Evolutionary conservation across 2,888 invertebrate species (phyloP), one percentile per base, ranked within the genome.

Genomic region (Habrosyne pyritoides): DNA sequence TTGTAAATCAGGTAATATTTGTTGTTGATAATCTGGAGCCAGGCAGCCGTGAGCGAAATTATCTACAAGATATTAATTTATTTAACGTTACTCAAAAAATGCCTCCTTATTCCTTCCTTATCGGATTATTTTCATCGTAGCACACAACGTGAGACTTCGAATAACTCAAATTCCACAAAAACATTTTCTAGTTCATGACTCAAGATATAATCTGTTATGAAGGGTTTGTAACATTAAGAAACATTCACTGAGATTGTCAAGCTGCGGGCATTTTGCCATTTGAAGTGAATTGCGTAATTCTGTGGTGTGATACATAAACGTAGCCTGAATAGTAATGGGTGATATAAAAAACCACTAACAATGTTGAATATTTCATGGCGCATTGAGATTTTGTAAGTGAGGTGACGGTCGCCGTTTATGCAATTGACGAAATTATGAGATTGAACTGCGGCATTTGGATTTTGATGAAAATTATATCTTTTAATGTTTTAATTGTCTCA

Each of bases 291-390:
- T 81, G 74, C 82, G 74, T 83, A 81, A 84, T 65, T 56, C 56
- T 60, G 58, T 52, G 62, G 67, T 64, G 69, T 70, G 70, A 73
- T 78, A 75, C 75, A 75, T 65, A 75, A 73, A 80, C 80, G 77
- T 71, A 84, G 68, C 79, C 85, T 81, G 90, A 87, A 90, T 89
- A 89, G 81, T 69, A 84, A 87, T 72, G 56, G 63, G 61, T 58
- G 61, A 56, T 75, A 71, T 71, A 77, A 80, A n/a, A 79, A 78
- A 66, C 63, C 63, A 69, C 72, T 61, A 69, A 72, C 68, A 71
- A 73, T 77, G 78, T 81, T 86, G 81, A 84, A 87, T 87, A 83
- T 83, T 83, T 80, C 83, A 84, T 83, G 74, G 61, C 69, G 55
- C 57, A 60, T 67, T 21, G 64, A 60, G 65, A 68, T 71, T 75